Evolutionary conservation across 2,797 vertebrate genomes (phyloP), one percentile per base, ranked within the genome.

Genomic region (Hippopotamyrus pictus): DNA sequence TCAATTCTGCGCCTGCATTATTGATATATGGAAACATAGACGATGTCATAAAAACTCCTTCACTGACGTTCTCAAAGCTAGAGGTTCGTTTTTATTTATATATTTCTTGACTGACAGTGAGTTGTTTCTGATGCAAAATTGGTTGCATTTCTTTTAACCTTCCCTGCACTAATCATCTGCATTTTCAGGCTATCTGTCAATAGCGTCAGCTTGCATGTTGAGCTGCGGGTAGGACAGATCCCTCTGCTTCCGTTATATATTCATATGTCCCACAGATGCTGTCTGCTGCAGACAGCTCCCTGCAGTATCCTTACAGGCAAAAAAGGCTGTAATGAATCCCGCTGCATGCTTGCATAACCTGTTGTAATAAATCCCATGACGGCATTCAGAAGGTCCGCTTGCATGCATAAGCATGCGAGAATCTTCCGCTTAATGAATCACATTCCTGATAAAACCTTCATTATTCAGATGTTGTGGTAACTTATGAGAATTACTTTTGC

Each of bases 1-100:
- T 95, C 91, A 93, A 94, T 94, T 95, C 92, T 86, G 83, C 84
- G 48, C 89, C 92, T 92, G 92, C 91, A 93, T 95, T 95, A 95
- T 95, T 94, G 94, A 95, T 95, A 91, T 90, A 88, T 87, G 91
- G 89, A 91, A 92, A 92, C 89, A 90, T n/a, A 89, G 89, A 46
- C 84, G 76, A 88, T 90, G 92, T 90, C 89, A 88, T 87, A 92
- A 91, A 91, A 91, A 91, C 89, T 29, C 12, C 54, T 65, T 92
- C 91, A 92, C 90, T 88, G 91, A 92, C 91, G 33, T 94, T 90
- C 92, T 92, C 90, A 92, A 90, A 90, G 89, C 90, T 88, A 94
- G 91, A 89, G 88, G 51, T 22, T 6, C 90, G 92, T 91, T 92
- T 53, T 48, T 50, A 3, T 85, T 73, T 88, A 88, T 17, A 50